Percentiles rank a stretch among this genome's conserved stretches.
These are phyloP conservation scores for Drosophila seguyi DNA, from an alignment of 1,140 invertebrate genomes.

Conservation along the genomic window DNA sequence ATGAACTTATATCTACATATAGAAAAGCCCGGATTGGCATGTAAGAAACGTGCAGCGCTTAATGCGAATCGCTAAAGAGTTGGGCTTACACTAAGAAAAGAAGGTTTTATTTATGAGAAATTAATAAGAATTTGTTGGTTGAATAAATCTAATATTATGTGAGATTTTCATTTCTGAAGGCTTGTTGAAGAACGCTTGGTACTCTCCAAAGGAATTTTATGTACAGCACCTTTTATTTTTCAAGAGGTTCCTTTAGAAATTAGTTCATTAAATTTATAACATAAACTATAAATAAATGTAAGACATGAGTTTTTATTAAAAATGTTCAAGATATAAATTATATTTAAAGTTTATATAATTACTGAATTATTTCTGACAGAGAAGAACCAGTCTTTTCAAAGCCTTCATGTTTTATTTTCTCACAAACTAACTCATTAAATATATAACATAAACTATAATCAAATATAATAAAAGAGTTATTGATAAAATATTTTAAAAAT, in stretches of 20 bases:
- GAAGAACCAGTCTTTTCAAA: no score
- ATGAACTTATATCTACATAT: slow-evolving; percentile 64
- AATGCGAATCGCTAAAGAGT: slow-evolving; percentile 59
- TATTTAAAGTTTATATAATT: no score
- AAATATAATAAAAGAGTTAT: background rate
- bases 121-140: slow-evolving; percentile 7
- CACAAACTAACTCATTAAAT: background rate
- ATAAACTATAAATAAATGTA: no score
- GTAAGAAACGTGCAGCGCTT: slow-evolving; percentile 76
- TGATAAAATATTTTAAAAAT: background rate
- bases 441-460: background rate
- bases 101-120: background rate
- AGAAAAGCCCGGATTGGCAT: slow-evolving; percentile 68
- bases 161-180: no score
- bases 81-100: background rate
- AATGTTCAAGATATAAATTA: no score
- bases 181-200: background rate
- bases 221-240: no score
- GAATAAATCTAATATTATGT: background rate
- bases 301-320: no score
- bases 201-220: no score
- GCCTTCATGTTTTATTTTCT: no score
- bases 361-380: no score
- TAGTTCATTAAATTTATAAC: no score
- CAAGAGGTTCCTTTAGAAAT: no score